phyloP scores from a whole-genome alignment of 2,113 vertebrate genomes.

The Platycercus adscitus region DNA sequence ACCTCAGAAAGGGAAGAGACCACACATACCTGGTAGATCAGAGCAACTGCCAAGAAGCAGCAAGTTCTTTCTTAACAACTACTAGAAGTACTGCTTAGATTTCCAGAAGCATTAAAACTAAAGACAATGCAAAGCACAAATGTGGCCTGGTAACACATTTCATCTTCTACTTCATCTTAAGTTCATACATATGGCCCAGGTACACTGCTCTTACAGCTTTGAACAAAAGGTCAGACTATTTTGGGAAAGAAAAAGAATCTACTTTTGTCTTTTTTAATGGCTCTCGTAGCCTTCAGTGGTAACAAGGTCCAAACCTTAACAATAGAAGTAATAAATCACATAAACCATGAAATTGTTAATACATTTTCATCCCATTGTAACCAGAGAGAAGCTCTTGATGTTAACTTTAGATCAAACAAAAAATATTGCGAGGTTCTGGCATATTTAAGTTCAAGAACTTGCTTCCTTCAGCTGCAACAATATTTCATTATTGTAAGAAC shows the following conservation, averaged over 20 bases:
- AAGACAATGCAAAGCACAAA: neutral
- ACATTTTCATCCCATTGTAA: neutral
- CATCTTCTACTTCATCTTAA: neutral
- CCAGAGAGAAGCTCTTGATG: neutral
- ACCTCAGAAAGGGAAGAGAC: slow-evolving; percentile 3
- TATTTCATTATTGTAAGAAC: slow-evolving; percentile 23
- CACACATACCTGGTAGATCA: slow-evolving; percentile 58
- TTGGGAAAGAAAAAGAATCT: neutral
- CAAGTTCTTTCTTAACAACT: slow-evolving; percentile 18
- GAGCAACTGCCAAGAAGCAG: neutral
- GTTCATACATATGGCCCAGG: neutral
- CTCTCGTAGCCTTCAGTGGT: neutral
- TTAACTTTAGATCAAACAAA: neutral
- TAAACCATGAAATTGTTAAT: neutral
- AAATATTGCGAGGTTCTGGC: neutral
- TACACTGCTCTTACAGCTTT: neutral
- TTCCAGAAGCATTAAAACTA: slow-evolving; percentile 13
- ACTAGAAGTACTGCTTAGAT: neutral
- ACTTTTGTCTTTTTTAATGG: neutral
- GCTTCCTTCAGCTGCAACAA: neutral
- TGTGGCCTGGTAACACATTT: neutral
- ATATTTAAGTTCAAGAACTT: neutral
- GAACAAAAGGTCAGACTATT: neutral
- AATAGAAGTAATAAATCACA: neutral
- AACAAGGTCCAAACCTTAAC: neutral